These are phyloP conservation scores for Acheta domesticus DNA, from an alignment of 2,888 invertebrate genomes.

Conservation along the genomic window DNA sequence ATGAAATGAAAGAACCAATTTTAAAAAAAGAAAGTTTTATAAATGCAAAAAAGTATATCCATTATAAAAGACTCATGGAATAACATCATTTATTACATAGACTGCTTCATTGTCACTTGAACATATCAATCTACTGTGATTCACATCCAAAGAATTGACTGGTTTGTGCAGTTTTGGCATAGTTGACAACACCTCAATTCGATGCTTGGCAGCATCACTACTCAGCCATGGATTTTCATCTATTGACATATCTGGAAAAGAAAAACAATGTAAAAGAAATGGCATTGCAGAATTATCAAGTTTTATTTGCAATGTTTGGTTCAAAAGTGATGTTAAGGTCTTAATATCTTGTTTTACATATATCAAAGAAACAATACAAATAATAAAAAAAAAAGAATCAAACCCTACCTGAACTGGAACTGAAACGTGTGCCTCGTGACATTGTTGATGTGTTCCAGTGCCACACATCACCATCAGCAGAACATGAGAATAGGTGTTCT, in stretches of 20 bases:
- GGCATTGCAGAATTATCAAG: not conserved
- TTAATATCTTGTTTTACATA: not conserved
- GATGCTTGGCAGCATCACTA: slow-evolving; percentile 63
- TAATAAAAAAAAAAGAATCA: not conserved
- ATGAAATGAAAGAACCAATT: not conserved
- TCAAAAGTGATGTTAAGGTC: too few relatives aligned
- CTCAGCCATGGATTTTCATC: slow-evolving; percentile 62
- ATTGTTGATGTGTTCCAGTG: slow-evolving; percentile 72
- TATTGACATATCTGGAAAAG: slow-evolving; percentile 30
- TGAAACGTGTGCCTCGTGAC: slow-evolving; percentile 24
- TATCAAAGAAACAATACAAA: not conserved
- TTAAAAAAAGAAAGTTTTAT: not conserved
- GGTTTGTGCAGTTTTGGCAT: slow-evolving; percentile 72
- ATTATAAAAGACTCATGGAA: not conserved
- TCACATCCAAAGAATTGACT: slow-evolving; percentile 77
- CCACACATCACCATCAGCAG: slow-evolving; percentile 80
- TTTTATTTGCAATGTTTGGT: not conserved
- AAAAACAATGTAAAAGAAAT: not conserved
- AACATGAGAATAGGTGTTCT: slow-evolving; percentile 77
- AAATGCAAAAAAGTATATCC: too few relatives aligned
- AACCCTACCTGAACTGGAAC: slow-evolving; percentile 26
- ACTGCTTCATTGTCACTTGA: slow-evolving; percentile 88
- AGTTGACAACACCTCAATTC: slow-evolving; percentile 66
- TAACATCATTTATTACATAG: slow-evolving; percentile 66
- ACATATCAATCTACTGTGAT: slow-evolving; percentile 70